phyloP scores from a whole-genome alignment of 2,113 vertebrate genomes.

The Motacilla alba region DNA sequence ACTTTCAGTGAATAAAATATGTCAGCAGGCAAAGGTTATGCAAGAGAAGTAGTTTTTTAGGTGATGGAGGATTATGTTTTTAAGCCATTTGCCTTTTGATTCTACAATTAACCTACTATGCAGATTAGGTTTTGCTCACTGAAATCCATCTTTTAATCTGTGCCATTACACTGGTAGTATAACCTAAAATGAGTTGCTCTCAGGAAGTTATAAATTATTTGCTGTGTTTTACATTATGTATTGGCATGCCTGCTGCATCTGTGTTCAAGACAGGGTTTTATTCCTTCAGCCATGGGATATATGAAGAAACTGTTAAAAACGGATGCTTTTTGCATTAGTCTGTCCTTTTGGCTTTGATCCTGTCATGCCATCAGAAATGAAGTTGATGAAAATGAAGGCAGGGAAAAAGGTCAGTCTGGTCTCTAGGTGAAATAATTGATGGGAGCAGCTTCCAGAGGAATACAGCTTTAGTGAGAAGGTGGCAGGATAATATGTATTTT shows the following conservation, averaged over 20 bases:
- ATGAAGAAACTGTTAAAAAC: background rate
- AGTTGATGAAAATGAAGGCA: background rate
- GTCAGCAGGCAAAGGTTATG: background rate
- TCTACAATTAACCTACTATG: background rate
- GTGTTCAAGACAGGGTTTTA: background rate
- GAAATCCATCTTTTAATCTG: background rate
- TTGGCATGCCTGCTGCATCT: background rate
- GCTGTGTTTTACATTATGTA: constrained; percentile 1
- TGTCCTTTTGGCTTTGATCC: background rate
- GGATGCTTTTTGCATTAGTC: background rate
- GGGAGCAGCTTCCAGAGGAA: background rate
- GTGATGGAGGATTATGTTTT: background rate
- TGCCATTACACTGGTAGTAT: background rate
- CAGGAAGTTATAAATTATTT: constrained; percentile 44
- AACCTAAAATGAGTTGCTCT: background rate
- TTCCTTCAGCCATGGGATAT: background rate
- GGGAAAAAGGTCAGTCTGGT: background rate
- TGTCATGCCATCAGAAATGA: background rate
- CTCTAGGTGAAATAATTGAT: background rate
- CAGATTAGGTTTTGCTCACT: background rate
- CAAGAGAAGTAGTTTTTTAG: background rate
- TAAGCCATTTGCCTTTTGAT: background rate
- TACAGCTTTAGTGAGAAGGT: background rate
- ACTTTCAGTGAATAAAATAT: background rate
- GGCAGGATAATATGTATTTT: background rate